A percentile compares a stretch with the other conserved stretches of the same genome.
phyloP scores from a whole-genome alignment of 2,888 invertebrate species.

The Xestia c-nigrum region DNA sequence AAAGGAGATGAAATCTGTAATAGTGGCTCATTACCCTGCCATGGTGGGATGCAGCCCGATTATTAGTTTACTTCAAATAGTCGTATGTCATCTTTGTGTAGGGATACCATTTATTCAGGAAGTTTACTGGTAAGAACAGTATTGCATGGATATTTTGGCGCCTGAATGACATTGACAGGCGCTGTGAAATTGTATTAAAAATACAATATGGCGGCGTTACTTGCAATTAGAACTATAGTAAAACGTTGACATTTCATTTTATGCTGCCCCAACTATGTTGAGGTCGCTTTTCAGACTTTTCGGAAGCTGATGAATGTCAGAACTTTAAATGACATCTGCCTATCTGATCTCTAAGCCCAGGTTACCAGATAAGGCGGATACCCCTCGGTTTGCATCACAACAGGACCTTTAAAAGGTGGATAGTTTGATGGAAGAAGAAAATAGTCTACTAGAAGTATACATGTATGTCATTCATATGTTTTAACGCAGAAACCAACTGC shows the following conservation, averaged over 20 bases:
- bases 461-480: not conserved
- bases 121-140: not conserved
- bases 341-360: no score
- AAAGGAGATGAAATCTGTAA: slow-evolving; percentile 68
- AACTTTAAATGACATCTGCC: no score
- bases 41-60: slow-evolving; percentile 52
- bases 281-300: not conserved
- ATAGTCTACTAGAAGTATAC: not conserved
- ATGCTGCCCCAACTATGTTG: not conserved
- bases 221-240: not conserved
- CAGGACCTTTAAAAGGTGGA: no score
- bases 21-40: slow-evolving; percentile 66
- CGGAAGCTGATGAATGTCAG: no score
- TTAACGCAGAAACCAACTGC: not conserved
- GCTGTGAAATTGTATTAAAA: not conserved
- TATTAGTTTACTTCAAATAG: slow-evolving; percentile 63
- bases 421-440: no score
- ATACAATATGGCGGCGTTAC: not conserved
- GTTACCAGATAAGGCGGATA: no score
- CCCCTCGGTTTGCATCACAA: no score
- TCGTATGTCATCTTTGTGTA: slow-evolving; percentile 57
- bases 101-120: slow-evolving; percentile 24
- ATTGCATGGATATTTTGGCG: not conserved
- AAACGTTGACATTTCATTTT: not conserved
- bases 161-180: no score